Percentiles rank a stretch among this genome's conserved stretches.
These are phyloP conservation scores for Eupithecia exiguata DNA, from an alignment of 2,888 invertebrate species.

Conservation along the genomic window DNA sequence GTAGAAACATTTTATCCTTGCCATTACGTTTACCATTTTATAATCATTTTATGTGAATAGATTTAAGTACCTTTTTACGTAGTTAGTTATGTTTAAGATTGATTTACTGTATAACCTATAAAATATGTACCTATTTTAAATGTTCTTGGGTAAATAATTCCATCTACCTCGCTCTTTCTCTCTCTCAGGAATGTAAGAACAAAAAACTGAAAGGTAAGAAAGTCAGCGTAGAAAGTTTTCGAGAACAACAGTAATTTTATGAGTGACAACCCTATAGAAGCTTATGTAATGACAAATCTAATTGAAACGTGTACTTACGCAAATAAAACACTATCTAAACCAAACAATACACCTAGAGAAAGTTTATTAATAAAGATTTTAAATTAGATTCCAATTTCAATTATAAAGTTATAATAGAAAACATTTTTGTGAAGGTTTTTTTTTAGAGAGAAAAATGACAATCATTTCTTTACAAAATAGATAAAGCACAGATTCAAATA, in stretches of 20 bases:
- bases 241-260: background rate
- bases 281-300: constrained; percentile 38
- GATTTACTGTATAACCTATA: too few species aligned
- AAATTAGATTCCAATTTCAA: constrained; percentile 37
- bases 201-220: background rate
- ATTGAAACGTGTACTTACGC: constrained; percentile 32
- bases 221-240: background rate
- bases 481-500: background rate
- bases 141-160: too few species aligned
- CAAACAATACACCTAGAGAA: constrained; percentile 42
- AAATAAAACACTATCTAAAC: constrained; percentile 39
- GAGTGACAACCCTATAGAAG: constrained; percentile 25
- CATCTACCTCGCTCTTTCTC: too few species aligned
- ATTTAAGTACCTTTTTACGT: too few species aligned
- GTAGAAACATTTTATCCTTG: too few species aligned
- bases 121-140: too few species aligned
- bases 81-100: too few species aligned
- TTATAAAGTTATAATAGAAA: constrained; percentile 30
- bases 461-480: background rate
- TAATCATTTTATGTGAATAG: too few species aligned
- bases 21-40: too few species aligned
- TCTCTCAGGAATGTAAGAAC: too few species aligned
- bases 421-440: constrained; percentile 7
- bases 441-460: background rate
- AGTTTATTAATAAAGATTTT: constrained; percentile 40